Evolutionary conservation across 2,113 vertebrate species (phyloP).

Genomic region (Ia io): DNA sequence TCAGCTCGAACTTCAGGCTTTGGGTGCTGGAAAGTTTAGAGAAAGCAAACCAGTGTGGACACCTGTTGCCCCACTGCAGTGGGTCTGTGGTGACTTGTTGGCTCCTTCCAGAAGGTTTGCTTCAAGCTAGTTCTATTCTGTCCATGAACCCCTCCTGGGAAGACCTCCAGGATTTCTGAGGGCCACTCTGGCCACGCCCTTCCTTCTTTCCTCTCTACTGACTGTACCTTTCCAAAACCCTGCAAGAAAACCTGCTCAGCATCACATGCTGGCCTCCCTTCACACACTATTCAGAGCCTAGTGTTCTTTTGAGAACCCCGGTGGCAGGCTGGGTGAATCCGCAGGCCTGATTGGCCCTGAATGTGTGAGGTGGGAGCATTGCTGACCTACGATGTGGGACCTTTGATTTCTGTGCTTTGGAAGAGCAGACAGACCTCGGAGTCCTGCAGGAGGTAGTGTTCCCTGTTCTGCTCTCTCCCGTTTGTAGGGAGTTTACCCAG

Average conservation of each 20-base stretch:
- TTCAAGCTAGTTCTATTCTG: background rate
- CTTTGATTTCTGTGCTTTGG: background rate
- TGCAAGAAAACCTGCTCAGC: background rate
- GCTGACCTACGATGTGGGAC: background rate
- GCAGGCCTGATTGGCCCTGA: background rate
- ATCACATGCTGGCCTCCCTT: background rate
- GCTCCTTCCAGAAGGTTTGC: background rate
- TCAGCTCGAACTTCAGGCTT: constrained; percentile 21
- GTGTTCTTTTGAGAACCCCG: background rate
- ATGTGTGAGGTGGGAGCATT: background rate
- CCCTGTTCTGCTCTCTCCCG: background rate
- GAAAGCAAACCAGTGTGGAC: background rate
- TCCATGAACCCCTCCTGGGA: background rate
- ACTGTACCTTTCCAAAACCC: background rate
- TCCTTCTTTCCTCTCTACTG: background rate
- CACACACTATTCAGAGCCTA: background rate
- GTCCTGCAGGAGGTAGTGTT: background rate
- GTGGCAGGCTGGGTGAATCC: background rate
- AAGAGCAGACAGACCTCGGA: background rate
- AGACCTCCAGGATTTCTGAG: background rate
- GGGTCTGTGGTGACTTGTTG: background rate
- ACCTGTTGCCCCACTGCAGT: background rate
- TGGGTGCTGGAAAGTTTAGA: background rate
- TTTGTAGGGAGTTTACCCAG: background rate
- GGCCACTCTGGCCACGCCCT: background rate